phyloP scores from a whole-genome alignment of 2,888 invertebrate species.

The Macrosiphum euphorbiae region DNA sequence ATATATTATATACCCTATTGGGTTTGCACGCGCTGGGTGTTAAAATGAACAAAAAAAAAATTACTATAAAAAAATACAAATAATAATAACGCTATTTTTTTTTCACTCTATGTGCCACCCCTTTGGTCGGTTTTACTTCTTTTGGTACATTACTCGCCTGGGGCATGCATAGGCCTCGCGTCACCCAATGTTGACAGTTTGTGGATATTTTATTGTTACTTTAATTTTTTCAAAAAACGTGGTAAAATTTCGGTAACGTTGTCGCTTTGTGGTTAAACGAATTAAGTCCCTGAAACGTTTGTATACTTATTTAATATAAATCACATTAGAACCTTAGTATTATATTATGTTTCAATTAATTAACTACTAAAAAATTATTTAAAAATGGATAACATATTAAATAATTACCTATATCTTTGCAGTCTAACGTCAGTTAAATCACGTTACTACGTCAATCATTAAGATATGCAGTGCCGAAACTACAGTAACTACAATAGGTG shows the following conservation, averaged over 20 bases:
- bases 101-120: background rate
- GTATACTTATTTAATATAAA: background rate
- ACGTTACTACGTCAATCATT: background rate
- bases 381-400: background rate
- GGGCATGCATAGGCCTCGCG: background rate
- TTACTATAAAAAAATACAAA: background rate
- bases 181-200: background rate
- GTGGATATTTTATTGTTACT: background rate
- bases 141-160: background rate
- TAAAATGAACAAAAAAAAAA: conserved; percentile 4
- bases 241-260: background rate
- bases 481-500: background rate
- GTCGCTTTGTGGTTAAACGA: background rate
- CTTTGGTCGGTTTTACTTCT: background rate
- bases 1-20: conserved; percentile 26
- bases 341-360: background rate
- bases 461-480: background rate
- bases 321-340: background rate
- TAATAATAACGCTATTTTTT: conserved; percentile 29
- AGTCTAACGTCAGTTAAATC: background rate
- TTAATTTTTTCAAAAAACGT: background rate
- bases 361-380: background rate
- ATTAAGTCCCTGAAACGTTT: background rate
- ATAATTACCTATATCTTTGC: background rate
- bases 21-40: conserved; percentile 46